Evolutionary conservation across 2,888 invertebrate genomes (phyloP).

Genomic region (Auanema sp.): DNA sequence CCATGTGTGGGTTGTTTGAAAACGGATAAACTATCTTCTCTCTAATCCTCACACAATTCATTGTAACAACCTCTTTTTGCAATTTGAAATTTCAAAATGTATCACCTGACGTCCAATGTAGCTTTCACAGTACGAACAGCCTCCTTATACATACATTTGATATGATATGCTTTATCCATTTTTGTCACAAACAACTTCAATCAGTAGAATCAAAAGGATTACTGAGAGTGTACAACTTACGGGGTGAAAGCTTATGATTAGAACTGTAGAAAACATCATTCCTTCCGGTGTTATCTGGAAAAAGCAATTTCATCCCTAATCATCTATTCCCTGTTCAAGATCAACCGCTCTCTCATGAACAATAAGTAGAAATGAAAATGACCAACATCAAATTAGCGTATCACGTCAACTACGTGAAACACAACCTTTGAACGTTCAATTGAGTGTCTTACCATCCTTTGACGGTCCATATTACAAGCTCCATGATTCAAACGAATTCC

Average conservation of each 20-base stretch:
- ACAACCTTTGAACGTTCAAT: too few species aligned
- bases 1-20: too few species aligned
- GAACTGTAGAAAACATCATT: conserved; percentile 63
- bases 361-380: too few species aligned
- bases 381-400: too few species aligned
- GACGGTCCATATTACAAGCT: conserved; percentile 63
- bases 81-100: not conserved
- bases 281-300: conserved; percentile 58
- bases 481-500: conserved; percentile 63
- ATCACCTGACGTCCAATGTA: conserved; percentile 61
- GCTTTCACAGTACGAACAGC: conserved; percentile 50
- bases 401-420: too few species aligned
- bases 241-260: conserved; percentile 63
- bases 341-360: too few species aligned
- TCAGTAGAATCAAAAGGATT: not conserved
- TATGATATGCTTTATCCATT: conserved; percentile 63
- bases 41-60: too few species aligned
- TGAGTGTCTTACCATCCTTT: conserved; percentile 48
- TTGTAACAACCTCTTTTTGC: too few species aligned
- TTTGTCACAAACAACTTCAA: conserved; percentile 61
- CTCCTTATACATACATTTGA: conserved; percentile 64
- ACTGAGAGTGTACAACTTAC: conserved; percentile 24
- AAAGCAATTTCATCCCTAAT: too few species aligned
- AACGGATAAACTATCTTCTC: too few species aligned
- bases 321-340: too few species aligned